phyloP scores from a whole-genome alignment of 2,888 invertebrate species.

The Sphaerophoria rueppellii region DNA sequence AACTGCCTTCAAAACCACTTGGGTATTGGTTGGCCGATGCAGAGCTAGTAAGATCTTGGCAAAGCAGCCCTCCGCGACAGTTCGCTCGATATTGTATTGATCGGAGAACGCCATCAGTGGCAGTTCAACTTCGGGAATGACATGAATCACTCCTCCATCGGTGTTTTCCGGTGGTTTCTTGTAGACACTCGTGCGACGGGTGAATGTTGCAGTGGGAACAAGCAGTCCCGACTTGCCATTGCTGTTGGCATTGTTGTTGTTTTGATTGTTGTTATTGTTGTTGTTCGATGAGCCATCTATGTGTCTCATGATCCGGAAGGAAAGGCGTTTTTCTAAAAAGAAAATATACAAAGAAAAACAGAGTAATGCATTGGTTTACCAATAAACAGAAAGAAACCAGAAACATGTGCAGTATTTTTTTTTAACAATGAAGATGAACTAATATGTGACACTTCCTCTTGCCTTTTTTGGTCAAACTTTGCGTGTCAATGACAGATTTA shows the following conservation, averaged over 20 bases:
- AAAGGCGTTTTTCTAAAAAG: constrained; percentile 67
- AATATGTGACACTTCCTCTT: too few species aligned
- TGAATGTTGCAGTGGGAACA: constrained; percentile 78
- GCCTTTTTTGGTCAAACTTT: too few species aligned
- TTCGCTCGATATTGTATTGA: constrained; percentile 86
- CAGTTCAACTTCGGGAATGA: constrained; percentile 83
- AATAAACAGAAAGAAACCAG: too few species aligned
- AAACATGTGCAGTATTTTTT: too few species aligned
- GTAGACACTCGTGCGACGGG: constrained; percentile 81
- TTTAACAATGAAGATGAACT: too few species aligned
- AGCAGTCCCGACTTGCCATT: constrained; percentile 55
- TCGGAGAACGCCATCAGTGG: constrained; percentile 83
- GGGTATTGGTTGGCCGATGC: constrained; percentile 84
- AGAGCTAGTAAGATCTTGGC: constrained; percentile 86
- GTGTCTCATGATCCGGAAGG: constrained; percentile 75
- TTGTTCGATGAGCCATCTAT: constrained; percentile 67
- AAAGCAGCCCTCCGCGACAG: constrained; percentile 87
- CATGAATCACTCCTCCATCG: constrained; percentile 83
- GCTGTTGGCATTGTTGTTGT: constrained; percentile 41
- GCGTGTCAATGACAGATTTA: too few species aligned
- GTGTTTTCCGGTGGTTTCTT: constrained; percentile 80
- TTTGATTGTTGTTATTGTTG: constrained; percentile 51
- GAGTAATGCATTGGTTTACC: background rate
- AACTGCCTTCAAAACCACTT: constrained; percentile 87
- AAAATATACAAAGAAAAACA: constrained; percentile 10